Base-by-base conservation (phyloP, 2,797 vertebrate genomes). In the Dermochelys coriacea region DNA sequence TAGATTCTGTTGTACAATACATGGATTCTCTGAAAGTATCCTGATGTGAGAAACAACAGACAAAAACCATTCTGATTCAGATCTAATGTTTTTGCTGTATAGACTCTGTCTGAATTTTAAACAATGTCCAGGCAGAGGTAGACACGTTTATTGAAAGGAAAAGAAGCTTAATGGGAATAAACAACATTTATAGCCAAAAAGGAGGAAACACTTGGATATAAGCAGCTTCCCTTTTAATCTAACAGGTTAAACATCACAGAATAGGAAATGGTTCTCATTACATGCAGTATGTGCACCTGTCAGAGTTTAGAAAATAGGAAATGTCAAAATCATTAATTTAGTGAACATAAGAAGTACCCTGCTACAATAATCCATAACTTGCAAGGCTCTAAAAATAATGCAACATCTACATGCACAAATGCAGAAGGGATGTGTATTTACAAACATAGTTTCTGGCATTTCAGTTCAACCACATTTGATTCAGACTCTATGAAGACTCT, bases 91-190 rank as follows among this genome's bases (percentile, higher is more conserved):
- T 84, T 74, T 59, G 41, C 34, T 88, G 80, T 41, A 57, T 80
- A 61, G 82, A 83, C 50, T 79, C 86, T 75, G 80, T 6, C 64
- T 88, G 87, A 29, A 45, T 80, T 92, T 91, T 80, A 91, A 91
- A 68, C 80, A 45, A 52, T 3, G 57, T 84, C 75, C 86, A 19
- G 14, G 85, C 47, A 79, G 49, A 59, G 3, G 5, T 16, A 79
- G 59, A 55, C 49, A 49, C 37, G 16, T n/a, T 29, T 52, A 91
- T 77, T 37, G 49, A 47, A 82, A 81, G 47, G 47, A 59, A 79
- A 52, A 41, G 19, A 71, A 86, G 64, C 78, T 77, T 55, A 57
- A 77, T 54, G 77, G 82, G 47, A 79, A 89, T n/a, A 88, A 93
- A 84, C 83, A 57, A 27, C 87, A 82, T 71, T 87, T 85, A n/a